Evolutionary conservation across 2,797 vertebrate genomes (phyloP), one percentile per base, ranked within the genome.

Genomic region (Echiichthys vipera): DNA sequence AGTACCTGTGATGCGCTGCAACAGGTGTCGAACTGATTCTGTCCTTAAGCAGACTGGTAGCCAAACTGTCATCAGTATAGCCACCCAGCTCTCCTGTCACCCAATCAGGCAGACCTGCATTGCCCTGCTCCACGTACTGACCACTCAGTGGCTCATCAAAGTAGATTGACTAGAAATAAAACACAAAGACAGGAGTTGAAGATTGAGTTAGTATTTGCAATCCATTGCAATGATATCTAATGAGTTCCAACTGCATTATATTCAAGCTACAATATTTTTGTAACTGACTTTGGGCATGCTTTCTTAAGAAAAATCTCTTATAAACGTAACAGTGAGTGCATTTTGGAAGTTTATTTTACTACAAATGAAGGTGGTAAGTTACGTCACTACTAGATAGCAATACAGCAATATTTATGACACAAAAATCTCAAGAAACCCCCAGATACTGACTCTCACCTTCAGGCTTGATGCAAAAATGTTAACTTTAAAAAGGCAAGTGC

Each of bases 81-180:
- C 71, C 85, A 20, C 79, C 89, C 71, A 97, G 93, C 64, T 97
- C 96, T 63, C 92, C 94, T 43, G 88, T 71, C 25, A 96, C 93
- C 97, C 96, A 97, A 66, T 94, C 95, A n/a, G 96, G 95, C 36
- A 96, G 84, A 29, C 27, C 70, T 34, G 87, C 90, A 13, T 81
- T 65, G 56, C 73, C 89, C 24, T 81, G 74, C 49, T 70, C 90
- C 67, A 1, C 63, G 8, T 68, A 18, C 45, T 32, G 81, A 43
- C 86, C 65, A 39, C 86, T 81, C 87, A 94, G 89, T 12, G 96
- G 94, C 59, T 97, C 96, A 61, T 97, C 96, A 81, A 96, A 96
- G 90, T 96, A 98, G 90, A 97, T 96, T 8, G 95, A 96, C 97
- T 99, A 3, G 0, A 84, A 91, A 86, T 46, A 47, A 74, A 88